A percentile compares a stretch with the other conserved stretches of the same genome.
These are phyloP conservation scores for Scleropages formosus DNA, from an alignment of 2,797 vertebrate species.

Conservation along the genomic window DNA sequence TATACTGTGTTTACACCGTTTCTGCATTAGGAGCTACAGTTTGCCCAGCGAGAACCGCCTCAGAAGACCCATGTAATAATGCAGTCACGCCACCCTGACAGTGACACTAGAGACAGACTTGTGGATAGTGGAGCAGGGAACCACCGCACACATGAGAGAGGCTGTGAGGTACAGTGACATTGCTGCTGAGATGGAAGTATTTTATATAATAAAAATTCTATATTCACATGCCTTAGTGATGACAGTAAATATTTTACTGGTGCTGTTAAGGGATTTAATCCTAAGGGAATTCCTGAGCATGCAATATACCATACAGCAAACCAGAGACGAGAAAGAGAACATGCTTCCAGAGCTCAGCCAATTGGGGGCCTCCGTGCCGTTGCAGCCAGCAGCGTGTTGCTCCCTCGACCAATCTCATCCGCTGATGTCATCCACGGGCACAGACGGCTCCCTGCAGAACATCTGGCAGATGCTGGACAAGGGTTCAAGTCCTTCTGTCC, in stretches of 20 bases:
- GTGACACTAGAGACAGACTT: conserved; percentile 31
- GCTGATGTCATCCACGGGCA: conserved; percentile 57
- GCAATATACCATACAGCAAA: not conserved
- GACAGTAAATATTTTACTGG: too few species aligned
- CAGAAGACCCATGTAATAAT: conserved; percentile 40
- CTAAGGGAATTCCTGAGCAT: not conserved
- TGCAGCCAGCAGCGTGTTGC: conserved; percentile 30
- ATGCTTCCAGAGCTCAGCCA: conserved; percentile 35
- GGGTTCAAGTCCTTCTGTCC: conserved; percentile 64
- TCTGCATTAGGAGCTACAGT: conserved; percentile 66
- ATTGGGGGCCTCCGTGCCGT: conserved; percentile 32
- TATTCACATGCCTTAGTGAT: too few species aligned
- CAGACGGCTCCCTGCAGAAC: conserved; percentile 64
- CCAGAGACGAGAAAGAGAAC: conserved; percentile 52
- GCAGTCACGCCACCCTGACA: conserved; percentile 35
- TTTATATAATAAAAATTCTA: too few species aligned
- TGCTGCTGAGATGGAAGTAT: not conserved
- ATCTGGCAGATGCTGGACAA: conserved; percentile 73
- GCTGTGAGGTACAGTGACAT: conserved; percentile 40
- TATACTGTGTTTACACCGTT: conserved; percentile 27
- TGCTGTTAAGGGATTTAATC: too few species aligned
- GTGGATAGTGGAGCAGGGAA: conserved; percentile 19
- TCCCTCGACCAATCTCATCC: conserved; percentile 34
- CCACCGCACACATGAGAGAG: conserved; percentile 18
- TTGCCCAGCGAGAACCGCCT: conserved; percentile 49